A percentile compares a stretch with the other conserved stretches of the same genome.
Conservation (phyloP, 2,113 vertebrate species). For the Ictalurus furcatus region DNA sequence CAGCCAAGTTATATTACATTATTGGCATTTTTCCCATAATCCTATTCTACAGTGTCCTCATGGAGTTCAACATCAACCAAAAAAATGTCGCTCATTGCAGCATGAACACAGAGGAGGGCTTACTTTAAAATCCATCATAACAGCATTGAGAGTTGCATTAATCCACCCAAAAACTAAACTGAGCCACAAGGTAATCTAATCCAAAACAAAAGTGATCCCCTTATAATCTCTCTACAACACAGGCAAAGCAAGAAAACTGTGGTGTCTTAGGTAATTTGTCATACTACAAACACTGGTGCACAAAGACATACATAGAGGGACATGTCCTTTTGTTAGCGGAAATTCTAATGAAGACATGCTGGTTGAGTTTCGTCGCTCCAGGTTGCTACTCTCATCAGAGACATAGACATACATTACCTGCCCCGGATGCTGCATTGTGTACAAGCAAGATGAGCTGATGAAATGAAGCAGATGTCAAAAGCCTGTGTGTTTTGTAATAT, state of each 20-base stretch:
- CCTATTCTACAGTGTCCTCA: conserved; percentile 53
- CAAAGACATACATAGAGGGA: conserved; percentile 59
- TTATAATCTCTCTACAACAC: conserved; percentile 57
- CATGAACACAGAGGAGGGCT: conserved; percentile 65
- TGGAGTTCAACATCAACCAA: conserved; percentile 67
- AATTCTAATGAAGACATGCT: conserved; percentile 55
- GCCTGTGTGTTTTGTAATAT: conserved; percentile 27
- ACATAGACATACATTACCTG: conserved; percentile 25
- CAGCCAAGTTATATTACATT: conserved; percentile 15
- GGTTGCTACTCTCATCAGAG: conserved; percentile 46
- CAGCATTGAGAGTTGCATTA: conserved; percentile 64
- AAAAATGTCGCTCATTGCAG: conserved; percentile 64
- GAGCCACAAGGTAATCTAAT: conserved; percentile 4
- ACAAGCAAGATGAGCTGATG: conserved; percentile 48
- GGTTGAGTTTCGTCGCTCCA: conserved; percentile 59
- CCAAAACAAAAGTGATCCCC: background rate
- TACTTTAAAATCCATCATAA: conserved; percentile 67
- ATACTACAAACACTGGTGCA: conserved; percentile 55
- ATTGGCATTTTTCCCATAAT: conserved; percentile 46
- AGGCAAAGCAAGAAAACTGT: conserved; percentile 59
- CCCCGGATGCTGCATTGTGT: conserved; percentile 35
- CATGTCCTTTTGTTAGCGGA: conserved; percentile 47
- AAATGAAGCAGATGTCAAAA: conserved; percentile 47
- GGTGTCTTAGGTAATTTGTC: conserved; percentile 48
- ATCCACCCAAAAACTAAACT: conserved; percentile 54